Evolutionary conservation across 2,113 vertebrate species (phyloP).

Genomic region (Leucoraja erinaceus): DNA sequence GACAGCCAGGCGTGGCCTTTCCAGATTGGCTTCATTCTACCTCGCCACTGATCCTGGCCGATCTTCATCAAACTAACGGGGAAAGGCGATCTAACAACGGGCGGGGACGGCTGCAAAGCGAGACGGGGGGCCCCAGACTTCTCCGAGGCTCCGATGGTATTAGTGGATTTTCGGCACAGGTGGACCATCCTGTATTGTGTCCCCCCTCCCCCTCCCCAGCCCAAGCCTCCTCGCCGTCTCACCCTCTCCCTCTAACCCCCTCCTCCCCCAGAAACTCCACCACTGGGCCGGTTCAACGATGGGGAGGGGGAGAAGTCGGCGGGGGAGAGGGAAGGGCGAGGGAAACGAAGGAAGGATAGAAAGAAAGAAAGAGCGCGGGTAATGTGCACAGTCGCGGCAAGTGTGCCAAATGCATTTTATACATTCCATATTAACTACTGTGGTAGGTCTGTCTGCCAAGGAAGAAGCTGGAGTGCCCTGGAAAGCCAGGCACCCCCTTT

Average conservation of each 20-base stretch:
- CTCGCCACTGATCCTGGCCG: too few relatives aligned
- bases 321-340: neutral
- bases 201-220: too few relatives aligned
- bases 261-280: neutral
- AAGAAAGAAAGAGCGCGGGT: neutral
- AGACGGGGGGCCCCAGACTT: neutral
- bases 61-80: neutral
- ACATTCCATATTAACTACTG: neutral
- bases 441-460: neutral
- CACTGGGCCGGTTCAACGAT: too few relatives aligned
- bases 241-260: too few relatives aligned
- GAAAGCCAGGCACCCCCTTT: slow-evolving; percentile 14
- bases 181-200: neutral
- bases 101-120: too few relatives aligned
- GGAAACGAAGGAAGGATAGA: neutral
- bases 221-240: too few relatives aligned
- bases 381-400: neutral
- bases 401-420: neutral
- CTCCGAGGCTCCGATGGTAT: neutral
- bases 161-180: neutral
- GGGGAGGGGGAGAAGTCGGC: too few relatives aligned
- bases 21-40: neutral
- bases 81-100: too few relatives aligned
- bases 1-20: neutral
- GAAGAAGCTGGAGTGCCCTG: neutral